These are phyloP conservation scores for Gavia stellata DNA, from an alignment of 2,113 vertebrate genomes.

Conservation along the genomic window DNA sequence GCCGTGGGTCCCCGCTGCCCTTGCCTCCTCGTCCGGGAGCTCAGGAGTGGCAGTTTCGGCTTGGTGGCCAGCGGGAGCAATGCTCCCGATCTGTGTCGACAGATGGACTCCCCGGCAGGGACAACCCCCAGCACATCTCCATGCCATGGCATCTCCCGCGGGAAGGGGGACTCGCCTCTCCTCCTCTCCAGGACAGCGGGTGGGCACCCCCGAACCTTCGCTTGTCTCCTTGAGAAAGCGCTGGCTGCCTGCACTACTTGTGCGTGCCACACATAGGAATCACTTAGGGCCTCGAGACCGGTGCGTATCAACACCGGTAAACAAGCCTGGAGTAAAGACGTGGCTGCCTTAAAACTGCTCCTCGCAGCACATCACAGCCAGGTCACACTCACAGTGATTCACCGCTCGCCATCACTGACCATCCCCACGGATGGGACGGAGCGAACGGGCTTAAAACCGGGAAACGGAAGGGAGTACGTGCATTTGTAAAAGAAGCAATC, in stretches of 20 bases:
- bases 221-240: rapidly evolving
- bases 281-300: rapidly evolving
- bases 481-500: background rate
- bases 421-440: rapidly evolving
- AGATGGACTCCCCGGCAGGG: background rate
- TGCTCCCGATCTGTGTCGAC: background rate
- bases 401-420: background rate
- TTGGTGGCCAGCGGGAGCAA: rapidly evolving
- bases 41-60: rapidly evolving
- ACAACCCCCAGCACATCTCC: background rate
- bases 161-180: background rate
- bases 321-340: background rate
- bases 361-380: background rate
- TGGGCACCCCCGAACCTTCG: background rate
- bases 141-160: rapidly evolving
- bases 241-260: rapidly evolving
- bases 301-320: background rate
- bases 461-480: background rate
- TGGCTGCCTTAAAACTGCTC: background rate
- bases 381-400: background rate
- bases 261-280: background rate
- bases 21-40: background rate
- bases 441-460: background rate
- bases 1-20: rapidly evolving
- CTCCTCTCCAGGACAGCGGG: background rate